Base-by-base conservation (phyloP, 1,140 invertebrate genomes). In the Metaphire vulgaris region DNA sequence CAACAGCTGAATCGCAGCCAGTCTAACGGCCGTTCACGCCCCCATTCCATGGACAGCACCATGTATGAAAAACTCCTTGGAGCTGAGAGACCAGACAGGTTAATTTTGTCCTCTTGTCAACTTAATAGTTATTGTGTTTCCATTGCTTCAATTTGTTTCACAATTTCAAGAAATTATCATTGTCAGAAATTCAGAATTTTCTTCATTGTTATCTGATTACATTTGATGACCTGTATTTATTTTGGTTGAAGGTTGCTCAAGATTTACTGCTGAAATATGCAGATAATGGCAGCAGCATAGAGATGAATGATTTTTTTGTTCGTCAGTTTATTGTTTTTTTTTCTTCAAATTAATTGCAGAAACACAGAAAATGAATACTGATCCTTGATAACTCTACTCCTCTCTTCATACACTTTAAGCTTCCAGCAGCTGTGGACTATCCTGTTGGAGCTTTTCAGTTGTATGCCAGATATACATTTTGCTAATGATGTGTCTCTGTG, bases 1-100 rank as follows among this genome's bases (percentile, higher is more conserved):
- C 41, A 56, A 21, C 41, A 56, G 41, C 41, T 12, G 41, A 56
- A 56, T 56, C 41, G 41, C 21, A 21, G 6, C 41, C 41, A 6
- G 41, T 12, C 41, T 21, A 56, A 56, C 41, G 72, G 72, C 0
- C 32, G 72, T 26, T 73, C 72, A 41, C 32, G 33, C n/a, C 72
- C 72, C 16, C 33, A 56, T 28, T 73, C 72, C 41, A 73, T 73
- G 72, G 72, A 73, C 34, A 64, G 72, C 28, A 28, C 33, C 33
- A 56, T 73, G 33, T 73, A 41, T 73, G 72, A 73, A 0, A 73
- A 73, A 34, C 69, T 71, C 28, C 41, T 56, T 21, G 41, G 41
- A 56, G 41, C 41, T 6, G 41, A 56, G 21, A 56, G 41, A 21
- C 21, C 41, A 56, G 41, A 56, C 41, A 56, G 41, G 41, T 56